Conservation (phyloP, 2,797 vertebrate genomes). For the Eurystomus glaucurus region DNA sequence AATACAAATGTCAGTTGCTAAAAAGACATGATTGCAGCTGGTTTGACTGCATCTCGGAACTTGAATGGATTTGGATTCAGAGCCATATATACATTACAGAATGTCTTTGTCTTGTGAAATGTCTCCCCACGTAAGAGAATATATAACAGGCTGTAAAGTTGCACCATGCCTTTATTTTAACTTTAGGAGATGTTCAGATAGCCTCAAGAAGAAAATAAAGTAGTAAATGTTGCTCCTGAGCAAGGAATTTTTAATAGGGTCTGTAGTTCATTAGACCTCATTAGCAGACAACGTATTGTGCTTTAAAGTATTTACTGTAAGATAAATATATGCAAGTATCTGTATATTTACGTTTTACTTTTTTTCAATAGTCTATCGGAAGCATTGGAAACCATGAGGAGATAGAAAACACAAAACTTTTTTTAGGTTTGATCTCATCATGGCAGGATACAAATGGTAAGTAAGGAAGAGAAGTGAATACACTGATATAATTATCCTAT, state of each 20-base stretch:
- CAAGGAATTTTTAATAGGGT: neutral
- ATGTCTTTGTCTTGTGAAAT: neutral
- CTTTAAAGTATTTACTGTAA: neutral
- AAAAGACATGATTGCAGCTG: neutral
- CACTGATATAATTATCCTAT: neutral
- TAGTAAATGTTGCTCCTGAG: neutral
- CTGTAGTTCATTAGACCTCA: neutral
- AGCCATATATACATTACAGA: neutral
- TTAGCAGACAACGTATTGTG: neutral
- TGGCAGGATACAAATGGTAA: slow-evolving; percentile 70
- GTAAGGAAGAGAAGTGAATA: slow-evolving; percentile 25
- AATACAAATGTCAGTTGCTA: neutral
- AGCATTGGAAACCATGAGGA: slow-evolving; percentile 83
- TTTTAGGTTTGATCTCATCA: slow-evolving; percentile 83
- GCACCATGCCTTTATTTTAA: neutral
- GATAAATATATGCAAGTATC: neutral
- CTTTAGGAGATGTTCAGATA: neutral
- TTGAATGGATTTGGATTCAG: neutral
- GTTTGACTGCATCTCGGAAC: neutral
- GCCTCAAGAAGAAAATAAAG: neutral
- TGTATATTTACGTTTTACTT: slow-evolving; percentile 34
- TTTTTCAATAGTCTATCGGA: slow-evolving; percentile 72
- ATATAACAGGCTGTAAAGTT: neutral
- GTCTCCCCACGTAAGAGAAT: neutral
- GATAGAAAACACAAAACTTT: slow-evolving; percentile 88